A percentile compares a stretch with the other conserved stretches of the same genome.
Evolutionary conservation across 1,140 invertebrate genomes (phyloP).

Genomic region (Bilobella aurantiaca): DNA sequence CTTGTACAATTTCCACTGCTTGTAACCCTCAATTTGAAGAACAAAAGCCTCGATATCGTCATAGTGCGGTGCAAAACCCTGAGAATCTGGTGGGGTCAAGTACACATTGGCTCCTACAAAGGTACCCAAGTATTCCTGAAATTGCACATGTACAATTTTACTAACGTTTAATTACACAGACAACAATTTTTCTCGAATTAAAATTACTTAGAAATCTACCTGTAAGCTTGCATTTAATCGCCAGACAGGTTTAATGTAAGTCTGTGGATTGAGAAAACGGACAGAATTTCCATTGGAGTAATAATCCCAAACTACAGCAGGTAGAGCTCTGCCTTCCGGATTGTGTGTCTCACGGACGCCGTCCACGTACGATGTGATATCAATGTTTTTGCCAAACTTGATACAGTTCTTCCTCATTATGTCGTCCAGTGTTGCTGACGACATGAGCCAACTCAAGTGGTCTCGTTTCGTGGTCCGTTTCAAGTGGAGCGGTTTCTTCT

Average conservation of each 20-base stretch:
- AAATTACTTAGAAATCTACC: constrained; percentile 10
- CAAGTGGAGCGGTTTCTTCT: constrained; percentile 65
- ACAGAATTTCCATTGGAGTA: constrained; percentile 83
- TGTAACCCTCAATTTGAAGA: constrained; percentile 88
- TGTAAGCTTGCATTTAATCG: constrained; percentile 64
- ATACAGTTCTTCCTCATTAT: constrained; percentile 57
- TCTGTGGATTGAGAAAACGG: constrained; percentile 86
- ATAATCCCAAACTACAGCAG: constrained; percentile 80
- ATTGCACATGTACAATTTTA: too few relatives aligned
- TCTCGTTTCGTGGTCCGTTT: constrained; percentile 48
- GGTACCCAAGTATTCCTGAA: constrained; percentile 78
- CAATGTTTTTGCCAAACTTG: constrained; percentile 74
- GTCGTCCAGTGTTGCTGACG: constrained; percentile 61
- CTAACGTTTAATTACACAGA: too few relatives aligned
- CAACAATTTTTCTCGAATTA: not conserved
- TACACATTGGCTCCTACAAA: constrained; percentile 92
- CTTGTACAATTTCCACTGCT: constrained; percentile 84
- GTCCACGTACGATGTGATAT: constrained; percentile 75
- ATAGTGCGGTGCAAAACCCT: constrained; percentile 96
- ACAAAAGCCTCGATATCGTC: constrained; percentile 99
- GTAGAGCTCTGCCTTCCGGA: constrained; percentile 54
- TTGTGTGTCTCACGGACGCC: constrained; percentile 74
- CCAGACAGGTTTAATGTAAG: constrained; percentile 57
- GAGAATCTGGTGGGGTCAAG: constrained; percentile 84
- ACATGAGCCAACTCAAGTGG: constrained; percentile 65